Evolutionary conservation across 2,113 vertebrate genomes (phyloP).

Genomic region (Bungarus multicinctus): DNA sequence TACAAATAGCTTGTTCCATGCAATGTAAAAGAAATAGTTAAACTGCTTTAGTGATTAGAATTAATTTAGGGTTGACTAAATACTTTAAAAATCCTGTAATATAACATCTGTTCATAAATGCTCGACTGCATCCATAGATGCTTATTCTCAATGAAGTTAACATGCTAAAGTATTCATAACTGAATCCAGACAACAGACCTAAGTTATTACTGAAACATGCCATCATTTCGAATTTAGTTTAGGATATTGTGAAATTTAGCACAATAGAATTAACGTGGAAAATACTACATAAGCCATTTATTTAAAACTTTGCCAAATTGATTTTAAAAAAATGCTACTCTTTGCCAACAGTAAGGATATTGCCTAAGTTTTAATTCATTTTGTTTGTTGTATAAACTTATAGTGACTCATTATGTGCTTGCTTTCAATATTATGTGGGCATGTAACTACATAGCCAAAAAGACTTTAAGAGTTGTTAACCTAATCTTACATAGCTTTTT

Average conservation of each 20-base stretch:
- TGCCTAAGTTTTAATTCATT: not conserved
- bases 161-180: not conserved
- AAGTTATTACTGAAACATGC: not conserved
- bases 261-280: not conserved
- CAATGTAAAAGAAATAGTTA: not conserved
- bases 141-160: not conserved
- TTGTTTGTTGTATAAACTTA: not conserved
- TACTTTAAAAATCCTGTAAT: not conserved
- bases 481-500: too few species aligned
- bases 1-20: not conserved
- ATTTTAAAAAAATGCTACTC: not conserved
- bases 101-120: not conserved
- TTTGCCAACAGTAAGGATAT: not conserved
- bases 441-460: too few species aligned
- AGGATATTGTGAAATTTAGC: not conserved
- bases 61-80: not conserved
- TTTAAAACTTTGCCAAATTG: not conserved
- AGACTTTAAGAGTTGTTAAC: too few species aligned
- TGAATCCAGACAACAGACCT: not conserved
- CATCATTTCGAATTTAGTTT: not conserved
- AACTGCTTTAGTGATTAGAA: not conserved
- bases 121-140: not conserved
- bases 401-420: not conserved
- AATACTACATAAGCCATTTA: not conserved
- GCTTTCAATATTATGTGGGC: not conserved